Base-by-base conservation (phyloP, 2,113 vertebrate species). In the Coregonus clupeaformis region DNA sequence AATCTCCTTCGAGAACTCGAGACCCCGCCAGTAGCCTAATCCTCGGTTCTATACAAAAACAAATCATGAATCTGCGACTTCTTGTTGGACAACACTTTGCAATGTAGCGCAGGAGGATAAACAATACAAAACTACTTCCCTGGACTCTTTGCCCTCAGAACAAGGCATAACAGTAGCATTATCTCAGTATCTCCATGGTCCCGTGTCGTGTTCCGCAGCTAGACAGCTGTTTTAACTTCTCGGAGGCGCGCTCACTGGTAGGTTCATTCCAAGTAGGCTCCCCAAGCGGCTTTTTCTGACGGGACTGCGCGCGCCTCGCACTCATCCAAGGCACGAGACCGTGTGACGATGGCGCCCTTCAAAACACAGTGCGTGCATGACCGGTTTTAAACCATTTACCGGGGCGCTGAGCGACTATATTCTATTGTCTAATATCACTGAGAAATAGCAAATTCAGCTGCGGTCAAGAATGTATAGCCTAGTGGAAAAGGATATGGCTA, bases 321-420 rank as follows among this genome's bases (percentile, higher is more conserved):
- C 70, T 59, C 66, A 77, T 78, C 78, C 59, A 52, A 80, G 71
- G 29, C 69, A 82, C 47, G 72, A 70, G 80, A 79, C 67, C 64
- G 36, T 65, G 69, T 77, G 83, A 67, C 69, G 32, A 59, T 1
- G 0, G 78, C 85, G 80, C 79, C 78, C 79, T 71, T 30, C 2
- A 45, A 30, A 32, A 63, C 7, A 77, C 79, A 72, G 80, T 88
- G 88, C 72, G 82, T 88, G 87, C 86, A 88, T 83, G 86, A 79
- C 88, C 57, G 7, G n/a, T n/a, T 55, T 14, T 24, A 60, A 42
- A 60, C 57, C 6, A 52, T 52, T 52, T 16, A 52, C 49, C n/a
- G n/a, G n/a, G n/a, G n/a, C n/a, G n/a, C n/a, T n/a, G n/a, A n/a
- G n/a, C n/a, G n/a, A n/a, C n/a, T n/a, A n/a, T n/a, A n/a, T n/a